These are phyloP conservation scores for Sarcophaga variegata DNA, from an alignment of 2,888 invertebrate species.

Conservation along the genomic window DNA sequence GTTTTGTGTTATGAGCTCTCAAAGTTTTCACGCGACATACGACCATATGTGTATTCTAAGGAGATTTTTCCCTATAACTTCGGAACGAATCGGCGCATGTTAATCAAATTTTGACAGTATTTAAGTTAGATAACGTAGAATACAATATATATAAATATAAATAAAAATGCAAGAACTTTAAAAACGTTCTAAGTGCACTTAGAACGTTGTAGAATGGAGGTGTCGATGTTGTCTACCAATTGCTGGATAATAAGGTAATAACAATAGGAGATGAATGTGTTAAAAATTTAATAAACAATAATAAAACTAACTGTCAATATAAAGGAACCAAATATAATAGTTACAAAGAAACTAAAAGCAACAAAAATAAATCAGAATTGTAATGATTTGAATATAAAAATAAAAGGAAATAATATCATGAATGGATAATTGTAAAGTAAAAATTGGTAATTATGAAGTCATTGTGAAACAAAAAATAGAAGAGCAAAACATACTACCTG, in stretches of 20 bases:
- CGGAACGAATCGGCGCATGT: too few species aligned
- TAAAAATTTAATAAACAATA: slow-evolving; percentile 11
- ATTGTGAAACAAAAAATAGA: not conserved
- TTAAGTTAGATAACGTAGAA: too few species aligned
- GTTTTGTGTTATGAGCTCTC: too few species aligned
- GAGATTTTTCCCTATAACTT: too few species aligned
- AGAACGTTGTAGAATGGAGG: too few species aligned
- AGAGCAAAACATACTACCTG: not conserved
- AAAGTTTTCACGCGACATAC: too few species aligned
- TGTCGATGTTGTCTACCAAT: not conserved
- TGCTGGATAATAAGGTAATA: not conserved
- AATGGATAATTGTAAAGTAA: slow-evolving; percentile 31
- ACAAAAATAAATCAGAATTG: slow-evolving; percentile 31
- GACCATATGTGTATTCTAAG: too few species aligned
- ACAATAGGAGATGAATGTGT: not conserved
- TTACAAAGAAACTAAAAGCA: slow-evolving; percentile 6
- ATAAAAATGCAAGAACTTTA: too few species aligned
- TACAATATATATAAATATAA: too few species aligned
- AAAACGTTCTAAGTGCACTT: too few species aligned
- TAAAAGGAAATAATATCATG: slow-evolving; percentile 5
- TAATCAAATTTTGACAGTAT: too few species aligned
- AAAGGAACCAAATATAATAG: slow-evolving; percentile 10
- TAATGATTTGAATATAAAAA: slow-evolving; percentile 20
- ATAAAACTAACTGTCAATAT: slow-evolving; percentile 17
- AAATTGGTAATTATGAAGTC: slow-evolving; percentile 27